These are phyloP conservation scores for Athrips mouffetella DNA, from an alignment of 2,888 invertebrate genomes.

Conservation along the genomic window DNA sequence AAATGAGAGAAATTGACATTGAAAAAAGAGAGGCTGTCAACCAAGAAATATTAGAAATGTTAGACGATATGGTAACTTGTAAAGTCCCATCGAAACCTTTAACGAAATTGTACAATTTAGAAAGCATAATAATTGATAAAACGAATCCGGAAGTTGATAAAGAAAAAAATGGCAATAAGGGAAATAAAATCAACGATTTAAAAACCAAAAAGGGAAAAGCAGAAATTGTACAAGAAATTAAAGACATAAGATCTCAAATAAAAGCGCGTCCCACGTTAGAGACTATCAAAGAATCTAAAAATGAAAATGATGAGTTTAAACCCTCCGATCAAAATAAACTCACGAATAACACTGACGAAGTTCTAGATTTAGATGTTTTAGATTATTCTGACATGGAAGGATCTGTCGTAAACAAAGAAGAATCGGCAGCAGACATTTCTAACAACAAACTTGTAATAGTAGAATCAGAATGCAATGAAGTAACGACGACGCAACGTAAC, in stretches of 20 bases:
- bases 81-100: not conserved
- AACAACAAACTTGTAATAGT: not conserved
- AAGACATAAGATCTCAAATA: not conserved
- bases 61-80: constrained; percentile 4
- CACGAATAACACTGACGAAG: not conserved
- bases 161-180: not conserved
- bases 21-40: constrained; percentile 5
- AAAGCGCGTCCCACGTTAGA: not conserved
- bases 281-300: not conserved
- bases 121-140: not conserved
- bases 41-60: constrained; percentile 3
- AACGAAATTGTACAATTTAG: constrained; percentile 1
- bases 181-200: not conserved
- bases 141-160: not conserved
- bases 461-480: constrained; percentile 14
- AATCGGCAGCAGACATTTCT: not conserved
- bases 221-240: not conserved
- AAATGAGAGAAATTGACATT: constrained; percentile 15
- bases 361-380: not conserved
- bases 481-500: not conserved
- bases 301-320: not conserved
- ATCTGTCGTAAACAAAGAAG: not conserved
- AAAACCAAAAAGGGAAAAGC: not conserved
- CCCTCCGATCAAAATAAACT: too few relatives aligned
- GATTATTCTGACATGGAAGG: constrained; percentile 1